Conservation (phyloP, 2,113 vertebrate species). For the Sebastes fasciatus region DNA sequence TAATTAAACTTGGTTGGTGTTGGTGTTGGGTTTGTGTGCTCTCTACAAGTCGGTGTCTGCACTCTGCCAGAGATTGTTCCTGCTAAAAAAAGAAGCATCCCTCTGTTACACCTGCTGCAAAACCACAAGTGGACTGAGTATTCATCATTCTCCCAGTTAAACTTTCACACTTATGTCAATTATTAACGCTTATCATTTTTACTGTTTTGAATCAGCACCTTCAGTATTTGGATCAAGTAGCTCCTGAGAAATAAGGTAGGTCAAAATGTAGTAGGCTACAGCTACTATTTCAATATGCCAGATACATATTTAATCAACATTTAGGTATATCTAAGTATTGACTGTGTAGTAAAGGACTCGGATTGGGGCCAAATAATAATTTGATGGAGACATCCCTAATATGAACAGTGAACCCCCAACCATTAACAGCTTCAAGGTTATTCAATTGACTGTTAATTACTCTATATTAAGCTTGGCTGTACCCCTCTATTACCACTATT, state of each 20-base stretch:
- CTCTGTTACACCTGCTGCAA: background rate
- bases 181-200: background rate
- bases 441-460: conserved; percentile 24
- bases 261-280: too few relatives aligned
- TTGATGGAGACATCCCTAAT: background rate
- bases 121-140: background rate
- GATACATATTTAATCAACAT: background rate
- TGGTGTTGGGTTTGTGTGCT: background rate
- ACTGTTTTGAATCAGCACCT: background rate
- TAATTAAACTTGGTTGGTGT: too few relatives aligned
- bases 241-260: background rate
- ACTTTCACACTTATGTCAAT: background rate
- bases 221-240: background rate
- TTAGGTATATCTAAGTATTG: background rate
- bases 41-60: background rate
- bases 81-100: background rate
- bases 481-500: conserved; percentile 12
- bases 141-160: background rate
- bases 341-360: background rate
- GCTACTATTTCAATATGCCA: background rate
- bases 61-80: background rate
- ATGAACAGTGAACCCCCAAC: background rate
- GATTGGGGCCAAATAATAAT: background rate
- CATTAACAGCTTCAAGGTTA: conserved; percentile 40
- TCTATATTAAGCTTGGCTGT: conserved; percentile 18